Evolutionary conservation across 2,797 vertebrate genomes (phyloP).

Genomic region (Neostethus bicornis): DNA sequence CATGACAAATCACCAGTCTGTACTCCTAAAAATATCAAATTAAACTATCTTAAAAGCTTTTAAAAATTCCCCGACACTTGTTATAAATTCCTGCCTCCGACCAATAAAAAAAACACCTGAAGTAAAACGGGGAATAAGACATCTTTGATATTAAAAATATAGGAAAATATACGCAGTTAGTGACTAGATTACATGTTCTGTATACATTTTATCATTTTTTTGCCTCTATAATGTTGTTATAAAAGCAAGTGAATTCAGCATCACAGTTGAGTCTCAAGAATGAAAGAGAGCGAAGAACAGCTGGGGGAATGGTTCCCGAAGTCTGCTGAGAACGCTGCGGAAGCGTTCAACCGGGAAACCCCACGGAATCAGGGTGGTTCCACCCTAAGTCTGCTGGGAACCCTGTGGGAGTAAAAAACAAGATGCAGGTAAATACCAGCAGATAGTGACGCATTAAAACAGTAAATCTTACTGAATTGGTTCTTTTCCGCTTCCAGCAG

Average conservation of each 20-base stretch:
- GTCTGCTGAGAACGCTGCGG: conserved; percentile 82
- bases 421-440: background rate
- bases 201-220: conserved; percentile 68
- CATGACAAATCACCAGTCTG: conserved; percentile 79
- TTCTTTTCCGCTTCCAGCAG: conserved; percentile 99
- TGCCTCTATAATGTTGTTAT: conserved; percentile 64
- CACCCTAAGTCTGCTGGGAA: conserved; percentile 83
- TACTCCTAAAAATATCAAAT: conserved; percentile 88
- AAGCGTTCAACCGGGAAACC: too few species aligned
- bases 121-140: conserved; percentile 87
- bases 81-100: conserved; percentile 74
- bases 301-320: too few species aligned
- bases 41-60: conserved; percentile 84
- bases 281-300: conserved; percentile 65
- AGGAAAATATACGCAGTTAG: conserved; percentile 86
- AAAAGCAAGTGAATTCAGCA: conserved; percentile 78
- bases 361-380: too few species aligned
- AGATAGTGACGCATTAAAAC: too few species aligned
- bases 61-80: conserved; percentile 85
- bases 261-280: conserved; percentile 79
- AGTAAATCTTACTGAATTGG: conserved; percentile 89
- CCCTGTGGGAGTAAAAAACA: conserved; percentile 63
- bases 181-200: conserved; percentile 80
- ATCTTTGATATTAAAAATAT: conserved; percentile 79
- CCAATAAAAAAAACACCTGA: conserved; percentile 76